Evolutionary conservation across 2,113 vertebrate species (phyloP), one percentile per base, ranked within the genome.

Genomic region (Neotoma lepida): DNA sequence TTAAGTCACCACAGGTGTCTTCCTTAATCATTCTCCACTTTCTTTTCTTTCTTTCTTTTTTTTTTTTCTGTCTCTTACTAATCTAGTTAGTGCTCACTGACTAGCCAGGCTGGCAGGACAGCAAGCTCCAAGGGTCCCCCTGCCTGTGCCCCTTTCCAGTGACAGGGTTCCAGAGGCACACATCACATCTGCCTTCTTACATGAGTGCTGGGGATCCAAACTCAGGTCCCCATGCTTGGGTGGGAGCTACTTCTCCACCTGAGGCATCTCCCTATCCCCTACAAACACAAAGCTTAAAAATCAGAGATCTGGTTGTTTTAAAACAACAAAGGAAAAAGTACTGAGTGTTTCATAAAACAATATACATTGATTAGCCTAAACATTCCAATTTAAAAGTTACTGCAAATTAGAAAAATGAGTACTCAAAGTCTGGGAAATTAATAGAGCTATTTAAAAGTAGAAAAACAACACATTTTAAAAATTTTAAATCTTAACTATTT

Each of bases 251-350:
- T 44, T 5, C 44, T 41, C 56, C 56, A 30, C n/a, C 58, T 17
- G 4, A 85, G 56, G 39, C 28, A 20, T 64, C 82, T 64, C 58
- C 41, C 17, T 33, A 20, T 64, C 28, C 41, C 28, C 24, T 30
- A 63, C 39, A 85, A 85, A 85, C 58, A 63, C 39, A 44, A 46
- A 54, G 88, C 26, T 15, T 81, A 49, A 87, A 86, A 84, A 91
- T 86, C 71, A 89, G 9, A n/a, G 56, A 64, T 63, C 35, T 39
- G 24, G 20, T 46, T 85, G 88, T n/a, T 92, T 84, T 74, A 94
- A 94, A 93, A 86, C 64, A n/a, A 90, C 93, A 84, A 95, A 93
- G 33, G 15, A 88, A 44, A 9, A 90, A 90, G 66, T 66, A 51
- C 0, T 64, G 12, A 68, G 18, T 49, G 2, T 81, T 94, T 90